These are phyloP conservation scores for Orius insidiosus DNA, from an alignment of 1,140 invertebrate genomes.

Conservation along the genomic window DNA sequence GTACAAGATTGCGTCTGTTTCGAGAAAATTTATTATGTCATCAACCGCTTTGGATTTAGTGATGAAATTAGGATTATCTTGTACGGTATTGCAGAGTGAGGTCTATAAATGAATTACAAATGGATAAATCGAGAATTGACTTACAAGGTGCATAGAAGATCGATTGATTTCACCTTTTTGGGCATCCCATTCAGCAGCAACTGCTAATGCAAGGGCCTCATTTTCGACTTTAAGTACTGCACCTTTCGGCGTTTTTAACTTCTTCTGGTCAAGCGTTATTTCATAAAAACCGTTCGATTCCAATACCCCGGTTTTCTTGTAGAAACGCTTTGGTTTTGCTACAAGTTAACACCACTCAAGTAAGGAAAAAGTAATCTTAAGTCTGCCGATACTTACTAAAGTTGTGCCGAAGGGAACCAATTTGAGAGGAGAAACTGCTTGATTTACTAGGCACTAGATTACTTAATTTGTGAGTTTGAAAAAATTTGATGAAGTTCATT, in stretches of 20 bases:
- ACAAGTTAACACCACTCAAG: too few relatives aligned
- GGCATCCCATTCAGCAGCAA: constrained; percentile 83
- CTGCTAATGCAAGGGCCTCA: constrained; percentile 74
- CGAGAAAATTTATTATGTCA: constrained; percentile 62
- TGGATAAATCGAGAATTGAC: constrained; percentile 18
- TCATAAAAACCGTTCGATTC: constrained; percentile 44
- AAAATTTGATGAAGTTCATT: too few relatives aligned
- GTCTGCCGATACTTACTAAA: too few relatives aligned
- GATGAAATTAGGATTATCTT: constrained; percentile 78
- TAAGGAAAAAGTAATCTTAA: too few relatives aligned
- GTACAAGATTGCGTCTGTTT: constrained; percentile 75
- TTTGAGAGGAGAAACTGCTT: too few relatives aligned
- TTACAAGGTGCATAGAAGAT: constrained; percentile 76
- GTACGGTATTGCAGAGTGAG: constrained; percentile 68
- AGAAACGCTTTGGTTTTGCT: constrained; percentile 42
- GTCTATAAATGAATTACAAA: constrained; percentile 45
- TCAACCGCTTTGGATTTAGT: constrained; percentile 57
- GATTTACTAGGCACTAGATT: too few relatives aligned
- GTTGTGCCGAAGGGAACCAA: too few relatives aligned
- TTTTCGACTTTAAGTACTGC: constrained; percentile 56
- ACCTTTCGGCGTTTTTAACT: constrained; percentile 75
- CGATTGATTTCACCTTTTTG: constrained; percentile 61
- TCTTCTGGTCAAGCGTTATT: constrained; percentile 62
- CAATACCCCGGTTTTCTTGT: constrained; percentile 46
- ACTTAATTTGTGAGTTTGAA: too few relatives aligned